A percentile compares a stretch with the other conserved stretches of the same genome.
These are phyloP conservation scores for Bombyx huttoni DNA, from an alignment of 2,888 invertebrate genomes.

Conservation along the genomic window DNA sequence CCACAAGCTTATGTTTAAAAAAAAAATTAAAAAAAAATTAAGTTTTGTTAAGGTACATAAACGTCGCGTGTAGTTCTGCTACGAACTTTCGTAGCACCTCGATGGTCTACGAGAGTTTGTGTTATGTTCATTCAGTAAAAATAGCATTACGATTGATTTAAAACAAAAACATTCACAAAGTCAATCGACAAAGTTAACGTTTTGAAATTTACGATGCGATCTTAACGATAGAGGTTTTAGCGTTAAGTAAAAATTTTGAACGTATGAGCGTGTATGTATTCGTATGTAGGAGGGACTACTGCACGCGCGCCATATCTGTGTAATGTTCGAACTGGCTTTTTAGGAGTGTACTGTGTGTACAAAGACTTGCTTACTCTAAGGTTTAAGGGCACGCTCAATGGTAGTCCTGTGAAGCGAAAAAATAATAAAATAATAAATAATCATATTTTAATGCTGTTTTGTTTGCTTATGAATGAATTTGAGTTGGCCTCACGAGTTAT, in stretches of 20 bases:
- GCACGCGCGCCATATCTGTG: constrained; percentile 17
- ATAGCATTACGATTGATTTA: too few relatives aligned
- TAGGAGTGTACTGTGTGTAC: background rate
- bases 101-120: constrained; percentile 9
- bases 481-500: background rate
- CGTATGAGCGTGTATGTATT: constrained; percentile 26
- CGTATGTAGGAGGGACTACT: constrained; percentile 44
- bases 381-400: background rate
- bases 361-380: background rate
- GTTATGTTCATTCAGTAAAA: too few relatives aligned
- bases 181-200: too few relatives aligned
- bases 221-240: constrained; percentile 15
- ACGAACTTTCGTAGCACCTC: constrained; percentile 19
- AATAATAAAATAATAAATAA: constrained; percentile 6
- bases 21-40: too few relatives aligned
- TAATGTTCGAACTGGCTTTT: background rate
- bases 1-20: too few relatives aligned
- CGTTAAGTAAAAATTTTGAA: constrained; percentile 34
- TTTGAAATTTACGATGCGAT: background rate
- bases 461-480: background rate
- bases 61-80: constrained; percentile 11
- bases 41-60: too few relatives aligned
- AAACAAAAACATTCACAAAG: too few relatives aligned
- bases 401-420: background rate
- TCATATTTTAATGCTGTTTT: background rate